Evolutionary conservation across 2,888 invertebrate species (phyloP), one percentile per base, ranked within the genome.

Genomic region (Heliconius sara): DNA sequence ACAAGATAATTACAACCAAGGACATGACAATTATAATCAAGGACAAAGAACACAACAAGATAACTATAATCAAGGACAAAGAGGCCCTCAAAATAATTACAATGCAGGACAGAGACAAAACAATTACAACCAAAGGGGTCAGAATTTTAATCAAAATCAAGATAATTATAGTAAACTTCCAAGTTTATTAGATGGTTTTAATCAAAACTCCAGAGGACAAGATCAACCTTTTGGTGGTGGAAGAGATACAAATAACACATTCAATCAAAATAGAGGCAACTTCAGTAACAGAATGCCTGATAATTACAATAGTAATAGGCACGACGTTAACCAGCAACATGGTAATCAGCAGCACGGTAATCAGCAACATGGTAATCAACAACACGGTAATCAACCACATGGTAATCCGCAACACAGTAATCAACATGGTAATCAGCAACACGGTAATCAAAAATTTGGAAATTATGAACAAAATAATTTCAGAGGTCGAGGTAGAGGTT

Each of bases 211-310:
- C n/a, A 78, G 77, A 77, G 79, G 79, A 34, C 80, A 78, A 76
- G 80, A 79, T 72, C 77, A 84, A 83, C 39, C 82, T 78, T 75
- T 80, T 82, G 30, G 76, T 79, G 72, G 80, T 79, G 60, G 57
- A 75, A 80, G 76, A 57, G 72, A 78, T 60, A 57, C 74, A 19
- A 84, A 30, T 43, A 84, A 76, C 81, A 82, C 22, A 82, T 84
- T 79, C 87, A 88, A 84, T 87, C 87, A 82, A 77, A 79, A 75
- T 22, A 85, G 89, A 81, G 86, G 87, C 34, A 90, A 88, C 81
- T 90, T 88, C 85, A 90, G 90, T 76, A 87, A 86, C 39, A 86
- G 85, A 78, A 84, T 82, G 75, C 87, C 85, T 74, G 86, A 88
- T 63, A 87, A 85, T 63, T 81, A 75, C 52, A 68, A 47, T 73